A percentile compares a stretch with the other conserved stretches of the same genome.
Evolutionary conservation across 2,797 vertebrate genomes (phyloP).

Genomic region (Remorina albescens): DNA sequence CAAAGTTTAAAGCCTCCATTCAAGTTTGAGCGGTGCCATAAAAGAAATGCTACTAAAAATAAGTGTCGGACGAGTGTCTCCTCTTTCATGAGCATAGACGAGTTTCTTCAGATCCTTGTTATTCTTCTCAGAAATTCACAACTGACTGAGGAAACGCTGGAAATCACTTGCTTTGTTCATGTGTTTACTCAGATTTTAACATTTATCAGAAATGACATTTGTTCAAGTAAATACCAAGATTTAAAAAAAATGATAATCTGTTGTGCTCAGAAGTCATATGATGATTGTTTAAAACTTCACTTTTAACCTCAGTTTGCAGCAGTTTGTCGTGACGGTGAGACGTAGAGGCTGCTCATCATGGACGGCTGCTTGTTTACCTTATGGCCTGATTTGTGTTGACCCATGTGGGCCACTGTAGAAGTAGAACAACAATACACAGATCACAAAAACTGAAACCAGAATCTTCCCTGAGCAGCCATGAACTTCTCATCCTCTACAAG

Average conservation of each 20-base stretch:
- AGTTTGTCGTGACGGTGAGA: neutral
- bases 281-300: neutral
- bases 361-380: too few relatives aligned
- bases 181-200: neutral
- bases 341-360: too few relatives aligned
- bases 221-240: conserved; percentile 19
- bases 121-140: neutral
- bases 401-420: too few relatives aligned
- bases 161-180: neutral
- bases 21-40: neutral
- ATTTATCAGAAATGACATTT: conserved; percentile 7
- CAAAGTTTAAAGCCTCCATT: neutral
- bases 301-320: neutral
- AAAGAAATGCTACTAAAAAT: conserved; percentile 1
- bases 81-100: conserved; percentile 3
- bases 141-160: neutral
- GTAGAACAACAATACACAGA: too few relatives aligned
- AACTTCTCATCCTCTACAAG: too few relatives aligned
- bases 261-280: neutral
- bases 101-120: neutral
- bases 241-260: neutral
- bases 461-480: too few relatives aligned
- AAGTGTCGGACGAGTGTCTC: neutral
- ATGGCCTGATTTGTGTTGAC: too few relatives aligned
- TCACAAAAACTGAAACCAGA: too few relatives aligned